Base-by-base conservation (phyloP, 2,113 vertebrate species). In the Amphiprion ocellaris region DNA sequence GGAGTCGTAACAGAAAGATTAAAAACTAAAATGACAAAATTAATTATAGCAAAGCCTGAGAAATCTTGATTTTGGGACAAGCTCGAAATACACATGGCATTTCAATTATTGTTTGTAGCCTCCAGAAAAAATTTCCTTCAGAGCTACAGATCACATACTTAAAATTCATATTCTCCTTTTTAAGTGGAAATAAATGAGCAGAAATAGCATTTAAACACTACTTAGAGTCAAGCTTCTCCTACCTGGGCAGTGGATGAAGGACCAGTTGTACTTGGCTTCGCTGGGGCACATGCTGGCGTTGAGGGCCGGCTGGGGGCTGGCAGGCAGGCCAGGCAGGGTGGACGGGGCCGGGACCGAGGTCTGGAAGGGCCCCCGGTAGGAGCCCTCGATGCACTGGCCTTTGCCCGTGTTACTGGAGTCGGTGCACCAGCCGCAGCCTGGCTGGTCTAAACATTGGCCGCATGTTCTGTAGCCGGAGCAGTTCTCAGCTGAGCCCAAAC, bases 211-310 rank as follows among this genome's bases (percentile, higher is more conserved):
- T 30, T 30, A 30, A 1, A 30, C 30, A 30, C n/a, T 86, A 99
- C 98, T 21, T 1, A 21, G 21, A 21, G 21, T 21, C 21, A 21
- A 21, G 21, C 21, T 21, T 21, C 21, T 21, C 21, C n/a, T 86
- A 99, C 98, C 97, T 92, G 98, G 97, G 79, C 98, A 99, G 62
- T 97, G 96, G 79, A 99, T 98, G 41, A 99, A 99, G 79, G 97
- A 98, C 98, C 98, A 99, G 83, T 98, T 98, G 63, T 96, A 98
- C 49, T 33, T 95, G 90, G 82, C 94, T 70, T 97, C 96, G 1
- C 76, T 67, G 2, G 93, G 91, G 63, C 98, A 99, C 96, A 98
- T 95, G 93, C 91, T 98, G 90, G 94, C 89, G 0, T 99, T 99
- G 12, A 99, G 95, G 70, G 96, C 81, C 0, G 98, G 97, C 74